Evolutionary conservation across 2,888 invertebrate species (phyloP), one percentile per base, ranked within the genome.

Genomic region (Drosophila anceps): DNA sequence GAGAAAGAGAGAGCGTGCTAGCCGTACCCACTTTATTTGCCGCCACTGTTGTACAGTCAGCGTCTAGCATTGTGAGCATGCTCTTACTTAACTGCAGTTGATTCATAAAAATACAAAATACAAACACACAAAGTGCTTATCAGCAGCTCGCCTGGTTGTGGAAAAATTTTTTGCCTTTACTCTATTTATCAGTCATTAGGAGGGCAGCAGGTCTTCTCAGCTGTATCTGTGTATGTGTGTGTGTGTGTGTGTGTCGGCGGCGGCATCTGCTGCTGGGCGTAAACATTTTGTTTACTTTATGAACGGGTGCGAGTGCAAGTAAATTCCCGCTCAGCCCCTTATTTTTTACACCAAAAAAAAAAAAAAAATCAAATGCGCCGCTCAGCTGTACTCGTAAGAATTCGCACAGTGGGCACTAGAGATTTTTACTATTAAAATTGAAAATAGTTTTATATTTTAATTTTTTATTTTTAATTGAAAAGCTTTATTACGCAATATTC

Each of bases 21-120:
- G n/a, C 8, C 2, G n/a, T 39, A 9, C 39, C 27, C 55, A 35
- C 51, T 44, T 10, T 43, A 53, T 31, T 44, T 31, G 59, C 65
- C 73, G 33, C 51, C 46, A 70, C 51, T 48, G 66, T 67, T 44
- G 51, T 41, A 86, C 84, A 85, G 76, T 81, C 61, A 60, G 53
- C 53, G 60, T 43, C 70, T 55, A 54, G 58, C 61, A 73, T 65
- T 24, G n/a, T 59, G 69, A 63, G 60, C 58, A 64, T 63, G 64
- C 51, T 60, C 24, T 33, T 37, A 39, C 20, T 37, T 13, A 33
- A 37, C 53, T 71, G 51, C 50, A 83, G 54, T 73, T 76, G 72
- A 83, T 86, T 83, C 79, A 85, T 82, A 66, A 76, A 84, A 61
- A 54, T 37, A 27, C 44, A 39, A 57, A 41, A 55, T 44, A 41